Base-by-base conservation (phyloP, 1,140 invertebrate species). In the Drosophila trapezifrons region DNA sequence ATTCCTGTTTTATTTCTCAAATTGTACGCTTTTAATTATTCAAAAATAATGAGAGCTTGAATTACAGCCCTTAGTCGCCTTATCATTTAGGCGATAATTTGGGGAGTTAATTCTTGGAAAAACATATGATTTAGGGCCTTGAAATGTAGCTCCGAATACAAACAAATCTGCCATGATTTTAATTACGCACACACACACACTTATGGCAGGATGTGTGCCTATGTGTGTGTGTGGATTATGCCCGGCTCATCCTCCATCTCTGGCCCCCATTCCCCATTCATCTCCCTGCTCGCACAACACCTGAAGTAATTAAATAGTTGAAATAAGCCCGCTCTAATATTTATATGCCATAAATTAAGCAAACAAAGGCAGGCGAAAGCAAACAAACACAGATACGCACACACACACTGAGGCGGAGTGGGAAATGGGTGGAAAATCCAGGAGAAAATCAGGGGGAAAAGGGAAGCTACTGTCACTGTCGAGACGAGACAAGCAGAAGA, bases 301-400 rank as follows among this genome's bases (percentile, higher is more conserved):
- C 81, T 84, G 63, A 81, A 86, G 81, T 84, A 84, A 84, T 84
- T 84, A 84, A 84, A 84, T 84, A 86, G 81, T 84, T 84, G 82
- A 86, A 84, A 81, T 81, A 86, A 86, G 81, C 82, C 79, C 46
- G 71, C 81, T 84, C 78, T 81, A 84, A 84, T 84, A 84, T 84
- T 84, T 84, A 84, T 86, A 84, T 86, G 82, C 82, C 82, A 84
- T 84, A 86, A 84, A 84, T 84, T 84, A 86, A 81, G 62, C 69
- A 86, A 84, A 84, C 81, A 86, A 84, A 74, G 82, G 59, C 60
- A 57, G 43, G 22, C 42, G 46, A 46, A 65, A n/a, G 52, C 57
- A 54, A 22, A 40, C 47, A 72, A 46, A 77, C 62, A 42, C 38
- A 67, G 37, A 47, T 32, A 55, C n/a, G 32, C 38, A 59, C 54